Conservation (phyloP, 2,888 invertebrate species). For the Cephus sareptanus region DNA sequence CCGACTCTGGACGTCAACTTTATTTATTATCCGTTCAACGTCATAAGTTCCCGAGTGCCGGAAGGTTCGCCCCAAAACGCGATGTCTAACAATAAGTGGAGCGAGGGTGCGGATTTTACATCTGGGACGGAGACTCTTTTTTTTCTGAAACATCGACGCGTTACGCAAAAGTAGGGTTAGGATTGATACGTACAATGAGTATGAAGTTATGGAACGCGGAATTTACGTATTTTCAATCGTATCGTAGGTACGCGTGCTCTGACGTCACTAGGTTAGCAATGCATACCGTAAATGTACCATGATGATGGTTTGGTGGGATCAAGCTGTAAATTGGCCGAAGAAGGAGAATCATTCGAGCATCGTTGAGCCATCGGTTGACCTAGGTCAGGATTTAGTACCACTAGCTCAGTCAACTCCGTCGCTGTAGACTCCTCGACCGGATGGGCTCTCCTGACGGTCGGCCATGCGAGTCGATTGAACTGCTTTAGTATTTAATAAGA, state of each 20-base stretch:
- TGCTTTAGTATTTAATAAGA: not conserved
- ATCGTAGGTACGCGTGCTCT: not conserved
- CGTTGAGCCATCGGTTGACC: not conserved
- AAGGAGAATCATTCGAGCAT: not conserved
- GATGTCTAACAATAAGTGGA: not conserved
- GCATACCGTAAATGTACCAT: not conserved
- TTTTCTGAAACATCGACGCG: not conserved
- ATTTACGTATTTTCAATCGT: not conserved
- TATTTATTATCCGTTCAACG: conserved; percentile 11
- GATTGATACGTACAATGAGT: not conserved
- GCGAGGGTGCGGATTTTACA: not conserved
- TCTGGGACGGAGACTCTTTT: not conserved
- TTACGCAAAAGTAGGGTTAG: not conserved
- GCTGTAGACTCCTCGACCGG: not conserved
- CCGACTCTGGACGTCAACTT: conserved; percentile 3
- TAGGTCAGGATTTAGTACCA: not conserved
- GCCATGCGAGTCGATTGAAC: not conserved
- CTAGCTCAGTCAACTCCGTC: not conserved
- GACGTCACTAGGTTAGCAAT: not conserved
- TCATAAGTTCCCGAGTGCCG: conserved; percentile 5
- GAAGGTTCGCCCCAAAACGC: not conserved
- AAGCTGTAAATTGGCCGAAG: not conserved
- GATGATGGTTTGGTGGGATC: not conserved
- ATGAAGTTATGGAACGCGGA: too few species aligned
- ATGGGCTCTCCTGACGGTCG: not conserved